A percentile compares a stretch with the other conserved stretches of the same genome.
phyloP scores from a whole-genome alignment of 2,888 invertebrate genomes.

The Monochamus alternatus region DNA sequence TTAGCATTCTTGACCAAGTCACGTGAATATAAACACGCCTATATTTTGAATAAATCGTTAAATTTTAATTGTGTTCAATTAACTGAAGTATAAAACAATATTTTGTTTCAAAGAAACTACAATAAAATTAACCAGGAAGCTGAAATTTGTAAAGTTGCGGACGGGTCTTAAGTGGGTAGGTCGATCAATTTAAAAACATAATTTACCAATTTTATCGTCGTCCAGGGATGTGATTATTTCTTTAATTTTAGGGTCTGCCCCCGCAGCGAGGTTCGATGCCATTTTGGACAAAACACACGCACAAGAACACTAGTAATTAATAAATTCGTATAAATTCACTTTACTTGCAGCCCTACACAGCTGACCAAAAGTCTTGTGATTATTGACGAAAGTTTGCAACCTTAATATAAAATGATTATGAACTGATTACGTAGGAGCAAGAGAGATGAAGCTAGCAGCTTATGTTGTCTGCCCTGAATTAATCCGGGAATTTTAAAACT shows the following conservation, averaged over 20 bases:
- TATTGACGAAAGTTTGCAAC: conserved; percentile 52
- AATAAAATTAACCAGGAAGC: background rate
- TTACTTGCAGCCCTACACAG: conserved; percentile 31
- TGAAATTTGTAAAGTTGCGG: background rate
- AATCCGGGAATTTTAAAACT: conserved; percentile 38
- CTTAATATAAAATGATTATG: conserved; percentile 9
- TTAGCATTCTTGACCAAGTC: conserved; percentile 40
- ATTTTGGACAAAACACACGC: conserved; percentile 27
- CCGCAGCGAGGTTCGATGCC: conserved; percentile 46
- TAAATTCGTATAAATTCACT: conserved; percentile 22
- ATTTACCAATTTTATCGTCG: conserved; percentile 90
- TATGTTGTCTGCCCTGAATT: conserved; percentile 16
- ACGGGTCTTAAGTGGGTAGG: conserved; percentile 19
- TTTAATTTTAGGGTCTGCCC: conserved; percentile 74
- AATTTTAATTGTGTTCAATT: conserved; percentile 25
- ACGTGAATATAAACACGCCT: conserved; percentile 58
- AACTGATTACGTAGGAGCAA: conserved; percentile 1
- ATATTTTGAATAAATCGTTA: conserved; percentile 39
- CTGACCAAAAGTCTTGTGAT: conserved; percentile 60
- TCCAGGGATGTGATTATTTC: conserved; percentile 84
- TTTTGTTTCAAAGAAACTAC: background rate
- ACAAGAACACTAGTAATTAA: conserved; percentile 3
- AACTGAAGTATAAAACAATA: background rate
- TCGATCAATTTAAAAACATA: conserved; percentile 48
- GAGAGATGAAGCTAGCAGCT: conserved; percentile 22